Conservation (phyloP, 1,140 invertebrate species). For the Drosophila cardini region DNA sequence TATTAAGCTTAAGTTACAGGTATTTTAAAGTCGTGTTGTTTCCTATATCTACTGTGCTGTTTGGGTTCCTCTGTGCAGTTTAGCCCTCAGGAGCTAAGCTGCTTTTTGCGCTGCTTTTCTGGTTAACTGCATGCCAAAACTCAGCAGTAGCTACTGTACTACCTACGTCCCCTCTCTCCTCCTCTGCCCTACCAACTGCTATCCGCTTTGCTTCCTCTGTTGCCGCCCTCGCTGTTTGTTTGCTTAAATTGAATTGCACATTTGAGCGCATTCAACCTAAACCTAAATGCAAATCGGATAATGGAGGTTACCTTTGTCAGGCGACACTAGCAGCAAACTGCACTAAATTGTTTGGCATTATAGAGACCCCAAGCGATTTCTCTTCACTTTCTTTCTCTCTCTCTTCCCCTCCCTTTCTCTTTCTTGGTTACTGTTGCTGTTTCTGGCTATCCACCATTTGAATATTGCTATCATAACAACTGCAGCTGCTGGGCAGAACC, state of each 20-base stretch:
- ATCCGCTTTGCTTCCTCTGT: too few species aligned
- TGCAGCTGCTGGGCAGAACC: conserved; percentile 60
- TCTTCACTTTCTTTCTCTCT: not conserved
- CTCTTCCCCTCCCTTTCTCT: not conserved
- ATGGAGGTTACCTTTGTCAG: conserved; percentile 74
- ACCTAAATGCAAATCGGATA: conserved; percentile 82
- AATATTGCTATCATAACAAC: conserved; percentile 73
- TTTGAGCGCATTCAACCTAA: conserved; percentile 79
- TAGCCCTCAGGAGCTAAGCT: conserved; percentile 59
- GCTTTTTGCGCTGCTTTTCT: conserved; percentile 78
- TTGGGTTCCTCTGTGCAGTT: conserved; percentile 14
- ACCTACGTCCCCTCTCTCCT: not conserved
- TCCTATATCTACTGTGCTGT: not conserved
- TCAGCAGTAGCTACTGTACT: conserved; percentile 33
- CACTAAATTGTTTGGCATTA: conserved; percentile 82
- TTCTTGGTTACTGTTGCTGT: not conserved
- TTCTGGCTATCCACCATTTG: conserved; percentile 16
- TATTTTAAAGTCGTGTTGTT: too few species aligned
- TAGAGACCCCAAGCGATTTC: conserved; percentile 21
- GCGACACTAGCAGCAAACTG: conserved; percentile 57
- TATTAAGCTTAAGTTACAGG: too few species aligned
- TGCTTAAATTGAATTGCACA: conserved; percentile 81
- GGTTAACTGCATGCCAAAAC: conserved; percentile 74
- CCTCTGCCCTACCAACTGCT: not conserved
- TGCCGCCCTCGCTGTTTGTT: conserved; percentile 50